Evolutionary conservation across 2,888 invertebrate genomes (phyloP).

Genomic region (Hymenopus coronatus): DNA sequence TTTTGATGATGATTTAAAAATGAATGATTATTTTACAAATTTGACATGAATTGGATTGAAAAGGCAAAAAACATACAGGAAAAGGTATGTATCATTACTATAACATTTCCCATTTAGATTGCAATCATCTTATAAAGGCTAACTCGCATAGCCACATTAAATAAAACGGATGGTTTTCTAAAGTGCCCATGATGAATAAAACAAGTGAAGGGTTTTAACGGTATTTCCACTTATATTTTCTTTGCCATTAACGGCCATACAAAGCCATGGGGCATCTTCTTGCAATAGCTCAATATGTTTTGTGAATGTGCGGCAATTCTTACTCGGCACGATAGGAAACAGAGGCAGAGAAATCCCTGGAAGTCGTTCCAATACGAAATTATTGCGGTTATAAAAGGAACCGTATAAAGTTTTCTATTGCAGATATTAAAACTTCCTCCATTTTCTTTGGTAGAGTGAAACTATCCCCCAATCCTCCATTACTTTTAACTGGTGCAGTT

Average conservation of each 20-base stretch:
- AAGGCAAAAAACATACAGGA: too few relatives aligned
- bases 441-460: neutral
- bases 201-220: neutral
- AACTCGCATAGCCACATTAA: too few relatives aligned
- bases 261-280: neutral
- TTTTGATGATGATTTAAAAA: too few relatives aligned
- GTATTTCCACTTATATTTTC: neutral
- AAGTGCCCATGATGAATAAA: neutral
- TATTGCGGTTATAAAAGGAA: conserved; percentile 7
- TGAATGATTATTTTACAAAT: too few relatives aligned
- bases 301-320: neutral
- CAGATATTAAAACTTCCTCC: conserved; percentile 7
- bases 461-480: neutral
- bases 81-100: too few relatives aligned
- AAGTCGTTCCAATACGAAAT: conserved; percentile 11
- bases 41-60: too few relatives aligned
- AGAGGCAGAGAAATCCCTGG: neutral
- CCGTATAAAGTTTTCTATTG: conserved; percentile 6
- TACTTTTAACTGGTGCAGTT: conserved; percentile 11
- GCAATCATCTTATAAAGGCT: too few relatives aligned
- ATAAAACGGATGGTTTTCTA: neutral
- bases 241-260: neutral
- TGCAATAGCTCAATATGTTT: neutral
- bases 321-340: neutral
- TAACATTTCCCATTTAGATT: too few relatives aligned